Evolutionary conservation across 2,113 vertebrate genomes (phyloP), one percentile per base, ranked within the genome.

Genomic region (Oenanthe oenanthe): DNA sequence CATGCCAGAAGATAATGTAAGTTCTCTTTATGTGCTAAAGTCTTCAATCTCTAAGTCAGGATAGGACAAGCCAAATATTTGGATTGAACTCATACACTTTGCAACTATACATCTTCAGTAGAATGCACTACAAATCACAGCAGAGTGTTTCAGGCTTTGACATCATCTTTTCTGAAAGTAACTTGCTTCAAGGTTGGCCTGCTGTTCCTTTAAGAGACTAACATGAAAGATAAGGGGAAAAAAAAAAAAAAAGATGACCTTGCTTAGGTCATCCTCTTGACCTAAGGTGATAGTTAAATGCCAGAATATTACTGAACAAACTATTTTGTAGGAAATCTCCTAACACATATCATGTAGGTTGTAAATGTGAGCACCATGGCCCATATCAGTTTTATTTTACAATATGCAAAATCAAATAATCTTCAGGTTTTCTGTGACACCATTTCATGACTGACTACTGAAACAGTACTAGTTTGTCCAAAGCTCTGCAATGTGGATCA

Each of bases 281-380:
- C 51, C 28, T 45, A 51, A 61, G 47, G 40, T 29, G 1, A 4
- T 19, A 65, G 12, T 17, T 71, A 50, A 92, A 54, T 45, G 56
- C 7, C 25, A 73, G 10, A 17, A 45, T 13, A 51, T 45, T n/a
- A 57, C 31, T 1, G 1, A 87, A 38, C 28, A 79, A 48, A 78
- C 2, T 26, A 29, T 16, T 75, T 42, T 38, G 17, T 24, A 65
- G 11, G 18, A 85, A 63, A 61, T 72, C n/a, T 57, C 28, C 12
- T 12, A 5, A 34, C 13, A 70, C 26, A 15, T 42, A 45, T 12
- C 1, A 2, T 1, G 9, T 9, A 70, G 13, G 10, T 3, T 57
- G 21, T 10, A 34, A 86, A 62, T 0, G 0, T 0, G 0, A 88
- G 24, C 32, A 17, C 24, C 24, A 40, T 4, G 2, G 5, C 16